Evolutionary conservation across 2,888 invertebrate species (phyloP), one percentile per base, ranked within the genome.

Genomic region (Tineola bisselliella): DNA sequence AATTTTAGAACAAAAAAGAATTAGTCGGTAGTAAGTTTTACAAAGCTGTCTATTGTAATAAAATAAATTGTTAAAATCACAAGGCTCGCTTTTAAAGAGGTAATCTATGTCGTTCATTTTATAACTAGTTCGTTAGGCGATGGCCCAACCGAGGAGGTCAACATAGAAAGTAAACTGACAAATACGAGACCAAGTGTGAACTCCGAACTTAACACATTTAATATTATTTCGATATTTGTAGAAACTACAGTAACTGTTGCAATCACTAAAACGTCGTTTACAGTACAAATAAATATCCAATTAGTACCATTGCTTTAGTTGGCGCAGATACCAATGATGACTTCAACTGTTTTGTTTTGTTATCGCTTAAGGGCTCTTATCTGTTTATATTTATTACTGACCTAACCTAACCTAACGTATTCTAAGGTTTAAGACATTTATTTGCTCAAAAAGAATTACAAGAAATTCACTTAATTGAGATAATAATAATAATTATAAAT

Each of bases 101-200:
- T 54, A 54, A 54, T 54, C 19, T 54, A 54, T 54, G 54, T 54
- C 54, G 25, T 59, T 30, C 44, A 44, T 19, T 59, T 59, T 59
- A 59, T 44, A 59, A 59, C 59, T 43, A 59, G 59, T 44, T 59
- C 43, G 44, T 59, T 59, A 59, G 59, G 13, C 44, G 44, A 31
- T 59, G 19, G 59, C 59, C 44, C 59, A 38, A 38, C 59, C n/a
- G 60, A 19, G 17, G 59, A 33, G 60, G 60, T 48, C 60, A 60
- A 30, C 61, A 56, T 44, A 58, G 57, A 61, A 58, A 58, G 61
- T 58, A 25, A 44, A 61, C 57, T 58, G 59, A 62, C 59, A 59
- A 59, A 59, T 59, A 59, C 44, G 59, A 59, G 44, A 44, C 59
- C 44, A 59, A 44, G 44, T 43, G 44, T 59, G 60, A 48, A 60